A percentile compares a stretch with the other conserved stretches of the same genome.
These are phyloP conservation scores for Plodia interpunctella DNA, from an alignment of 1,140 invertebrate species.

Conservation along the genomic window DNA sequence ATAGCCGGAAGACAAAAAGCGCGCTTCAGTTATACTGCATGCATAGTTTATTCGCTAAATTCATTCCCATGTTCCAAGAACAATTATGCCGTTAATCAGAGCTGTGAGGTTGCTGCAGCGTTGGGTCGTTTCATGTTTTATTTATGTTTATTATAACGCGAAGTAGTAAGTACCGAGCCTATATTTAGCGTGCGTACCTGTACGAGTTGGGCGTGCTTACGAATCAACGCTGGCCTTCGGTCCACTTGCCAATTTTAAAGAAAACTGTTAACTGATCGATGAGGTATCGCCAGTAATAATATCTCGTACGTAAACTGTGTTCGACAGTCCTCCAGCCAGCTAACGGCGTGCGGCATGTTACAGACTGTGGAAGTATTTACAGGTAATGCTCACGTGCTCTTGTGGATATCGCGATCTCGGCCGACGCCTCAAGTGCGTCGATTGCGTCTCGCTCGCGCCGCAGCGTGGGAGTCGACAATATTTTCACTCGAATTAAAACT, in stretches of 20 bases:
- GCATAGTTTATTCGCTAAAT: conserved; percentile 7
- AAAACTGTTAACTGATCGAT: conserved; percentile 44
- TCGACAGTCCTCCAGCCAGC: conserved; percentile 11
- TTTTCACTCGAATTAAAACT: conserved; percentile 62
- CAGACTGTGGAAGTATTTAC: conserved; percentile 45
- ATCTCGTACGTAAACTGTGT: not conserved
- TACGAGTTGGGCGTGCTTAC: conserved; percentile 32
- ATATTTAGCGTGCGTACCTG: conserved; percentile 52
- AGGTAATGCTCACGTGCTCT: conserved; percentile 59
- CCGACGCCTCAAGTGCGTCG: conserved; percentile 43
- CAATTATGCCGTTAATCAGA: not conserved
- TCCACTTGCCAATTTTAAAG: conserved; percentile 39
- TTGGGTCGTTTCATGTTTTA: conserved; percentile 21
- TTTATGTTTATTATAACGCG: conserved; percentile 37
- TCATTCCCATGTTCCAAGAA: not conserved
- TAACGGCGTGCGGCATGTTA: conserved; percentile 15
- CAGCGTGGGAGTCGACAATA: conserved; percentile 49
- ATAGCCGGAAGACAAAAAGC: conserved; percentile 25
- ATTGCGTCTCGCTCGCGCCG: conserved; percentile 45
- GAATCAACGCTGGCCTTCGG: conserved; percentile 36
- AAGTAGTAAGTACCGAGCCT: conserved; percentile 28
- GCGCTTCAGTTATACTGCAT: conserved; percentile 12
- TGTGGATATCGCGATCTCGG: conserved; percentile 41
- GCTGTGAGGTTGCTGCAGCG: not conserved
- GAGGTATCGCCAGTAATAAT: conserved; percentile 22